phyloP scores from a whole-genome alignment of 1,140 invertebrate species.

The Macrosteles quadrilineatus region DNA sequence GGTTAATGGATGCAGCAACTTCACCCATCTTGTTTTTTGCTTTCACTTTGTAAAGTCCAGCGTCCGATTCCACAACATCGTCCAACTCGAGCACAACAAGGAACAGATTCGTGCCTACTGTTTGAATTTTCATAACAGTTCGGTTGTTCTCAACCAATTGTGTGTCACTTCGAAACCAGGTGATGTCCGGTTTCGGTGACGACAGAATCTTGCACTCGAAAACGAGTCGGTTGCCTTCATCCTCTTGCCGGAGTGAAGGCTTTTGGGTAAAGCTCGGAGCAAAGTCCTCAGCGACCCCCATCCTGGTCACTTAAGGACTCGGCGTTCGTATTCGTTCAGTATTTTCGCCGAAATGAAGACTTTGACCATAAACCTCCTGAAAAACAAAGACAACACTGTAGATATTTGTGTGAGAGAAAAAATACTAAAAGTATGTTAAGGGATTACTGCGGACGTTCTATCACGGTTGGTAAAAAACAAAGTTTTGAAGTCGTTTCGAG shows the following conservation, averaged over 20 bases:
- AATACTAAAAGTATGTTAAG: too few species aligned
- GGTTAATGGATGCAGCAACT: constrained; percentile 96
- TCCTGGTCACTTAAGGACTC: constrained; percentile 43
- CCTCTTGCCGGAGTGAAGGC: constrained; percentile 92
- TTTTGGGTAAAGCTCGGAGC: constrained; percentile 97
- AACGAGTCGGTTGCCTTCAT: constrained; percentile 92
- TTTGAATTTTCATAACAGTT: constrained; percentile 83
- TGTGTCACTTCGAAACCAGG: constrained; percentile 87
- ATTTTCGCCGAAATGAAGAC: constrained; percentile 25
- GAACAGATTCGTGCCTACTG: constrained; percentile 82
- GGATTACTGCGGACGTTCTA: too few species aligned
- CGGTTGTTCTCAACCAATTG: constrained; percentile 78
- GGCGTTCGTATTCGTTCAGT: constrained; percentile 23
- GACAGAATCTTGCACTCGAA: constrained; percentile 92
- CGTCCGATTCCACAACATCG: constrained; percentile 94
- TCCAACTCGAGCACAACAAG: constrained; percentile 90
- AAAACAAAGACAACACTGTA: constrained; percentile 3
- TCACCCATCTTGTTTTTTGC: constrained; percentile 98
- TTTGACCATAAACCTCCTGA: constrained; percentile 13
- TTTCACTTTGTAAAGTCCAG: constrained; percentile 96
- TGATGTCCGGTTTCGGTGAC: constrained; percentile 86
- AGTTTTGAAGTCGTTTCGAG: too few species aligned
- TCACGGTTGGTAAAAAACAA: too few species aligned
- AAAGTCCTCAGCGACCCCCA: constrained; percentile 89
- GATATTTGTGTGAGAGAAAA: background rate